phyloP scores from a whole-genome alignment of 1,140 invertebrate species.

The Palaemon carinicauda region DNA sequence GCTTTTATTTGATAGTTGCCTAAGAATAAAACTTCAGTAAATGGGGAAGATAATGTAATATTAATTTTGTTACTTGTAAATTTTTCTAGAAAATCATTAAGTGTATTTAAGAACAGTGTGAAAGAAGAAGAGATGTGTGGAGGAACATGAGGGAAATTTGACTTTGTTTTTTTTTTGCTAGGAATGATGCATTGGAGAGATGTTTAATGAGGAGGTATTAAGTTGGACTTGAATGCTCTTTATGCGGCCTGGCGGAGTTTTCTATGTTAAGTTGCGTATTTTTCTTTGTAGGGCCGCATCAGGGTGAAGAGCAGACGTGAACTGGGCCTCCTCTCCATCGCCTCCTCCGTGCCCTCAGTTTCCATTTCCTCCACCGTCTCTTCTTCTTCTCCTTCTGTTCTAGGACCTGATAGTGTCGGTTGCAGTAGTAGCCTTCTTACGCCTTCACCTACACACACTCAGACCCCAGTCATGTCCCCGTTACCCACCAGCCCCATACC shows the following conservation, averaged over 20 bases:
- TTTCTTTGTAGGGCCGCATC: conserved; percentile 57
- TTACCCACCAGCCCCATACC: conserved; percentile 34
- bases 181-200: too few species aligned
- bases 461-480: conserved; percentile 32
- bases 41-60: too few species aligned
- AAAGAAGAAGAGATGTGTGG: not conserved
- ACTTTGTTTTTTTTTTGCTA: too few species aligned
- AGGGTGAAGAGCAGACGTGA: conserved; percentile 53
- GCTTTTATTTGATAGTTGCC: too few species aligned
- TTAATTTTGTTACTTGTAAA: too few species aligned
- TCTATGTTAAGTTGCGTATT: conserved; percentile 50
- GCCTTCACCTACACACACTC: conserved; percentile 22
- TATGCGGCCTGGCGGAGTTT: not conserved
- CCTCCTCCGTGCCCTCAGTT: conserved; percentile 23
- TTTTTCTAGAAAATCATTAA: too few species aligned
- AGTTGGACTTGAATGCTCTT: not conserved
- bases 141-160: not conserved
- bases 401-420: not conserved
- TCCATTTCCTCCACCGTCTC: conserved; percentile 22
- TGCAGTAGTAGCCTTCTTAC: conserved; percentile 9
- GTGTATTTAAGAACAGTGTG: not conserved
- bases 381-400: conserved; percentile 26
- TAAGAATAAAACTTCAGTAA: too few species aligned
- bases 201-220: not conserved
- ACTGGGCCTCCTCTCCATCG: conserved; percentile 50